phyloP scores from a whole-genome alignment of 1,140 invertebrate genomes.

The Pachypsylla venusta region DNA sequence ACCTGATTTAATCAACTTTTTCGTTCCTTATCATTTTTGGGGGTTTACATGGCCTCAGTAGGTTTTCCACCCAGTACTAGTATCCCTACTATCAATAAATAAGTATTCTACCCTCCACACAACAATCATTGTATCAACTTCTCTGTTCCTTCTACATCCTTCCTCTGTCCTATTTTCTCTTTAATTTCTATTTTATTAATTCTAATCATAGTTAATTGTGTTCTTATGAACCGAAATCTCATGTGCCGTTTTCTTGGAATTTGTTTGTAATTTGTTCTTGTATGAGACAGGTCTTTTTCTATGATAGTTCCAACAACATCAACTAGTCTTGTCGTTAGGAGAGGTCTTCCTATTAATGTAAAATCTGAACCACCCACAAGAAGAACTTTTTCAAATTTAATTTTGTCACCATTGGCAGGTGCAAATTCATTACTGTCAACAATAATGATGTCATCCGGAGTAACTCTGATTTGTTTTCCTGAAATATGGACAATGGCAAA shows the following conservation, averaged over 20 bases:
- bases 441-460: slow-evolving; percentile 68
- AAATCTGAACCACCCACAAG: slow-evolving; percentile 72
- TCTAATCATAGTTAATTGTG: slow-evolving; percentile 16
- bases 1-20: no score
- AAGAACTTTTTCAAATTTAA: slow-evolving; percentile 72
- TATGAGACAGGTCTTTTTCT: slow-evolving; percentile 75
- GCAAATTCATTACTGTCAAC: slow-evolving; percentile 63
- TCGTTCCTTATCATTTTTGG: no score
- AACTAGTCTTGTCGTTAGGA: slow-evolving; percentile 58
- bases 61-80: not conserved
- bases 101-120: not conserved
- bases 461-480: slow-evolving; percentile 78
- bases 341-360: slow-evolving; percentile 63
- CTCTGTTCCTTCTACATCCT: slow-evolving; percentile 1
- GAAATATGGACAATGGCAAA: slow-evolving; percentile 73
- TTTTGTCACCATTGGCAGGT: slow-evolving; percentile 62
- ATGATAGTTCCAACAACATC: slow-evolving; percentile 70
- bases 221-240: slow-evolving; percentile 20
- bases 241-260: slow-evolving; percentile 22
- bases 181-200: slow-evolving; percentile 15
- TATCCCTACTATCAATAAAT: not conserved
- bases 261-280: slow-evolving; percentile 38
- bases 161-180: not conserved
- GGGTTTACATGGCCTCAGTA: no score
- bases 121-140: not conserved